phyloP scores from a whole-genome alignment of 37 sponge, comb jelly and placozoan species.

The Petrosia ficiformis region DNA sequence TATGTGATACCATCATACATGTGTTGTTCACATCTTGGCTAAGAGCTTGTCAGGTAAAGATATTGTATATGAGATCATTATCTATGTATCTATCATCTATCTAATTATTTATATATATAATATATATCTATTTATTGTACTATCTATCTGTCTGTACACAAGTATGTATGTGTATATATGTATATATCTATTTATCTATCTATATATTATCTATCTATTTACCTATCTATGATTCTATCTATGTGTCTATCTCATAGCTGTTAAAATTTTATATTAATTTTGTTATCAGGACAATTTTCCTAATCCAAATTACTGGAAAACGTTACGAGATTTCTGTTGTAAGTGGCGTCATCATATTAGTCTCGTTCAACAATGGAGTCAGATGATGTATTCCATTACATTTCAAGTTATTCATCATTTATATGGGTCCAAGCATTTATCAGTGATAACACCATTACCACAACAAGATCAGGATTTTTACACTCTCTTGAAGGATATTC shows the following conservation, averaged over 20 bases:
- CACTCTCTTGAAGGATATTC: slow-evolving; percentile 6
- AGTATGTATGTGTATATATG: not conserved
- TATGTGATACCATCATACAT: slow-evolving; percentile 45
- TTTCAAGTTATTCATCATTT: slow-evolving; percentile 43
- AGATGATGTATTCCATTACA: slow-evolving; percentile 57
- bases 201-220: not conserved
- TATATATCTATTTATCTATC: not conserved
- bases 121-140: not conserved
- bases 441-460: not conserved
- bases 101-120: not conserved
- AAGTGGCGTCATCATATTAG: slow-evolving; percentile 79
- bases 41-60: slow-evolving; percentile 27
- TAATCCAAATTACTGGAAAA: slow-evolving; percentile 77
- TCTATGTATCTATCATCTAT: not conserved
- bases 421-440: slow-evolving; percentile 52
- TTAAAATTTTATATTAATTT: not conserved
- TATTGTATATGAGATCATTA: not conserved
- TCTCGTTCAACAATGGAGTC: slow-evolving; percentile 69
- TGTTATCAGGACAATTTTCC: slow-evolving; percentile 48
- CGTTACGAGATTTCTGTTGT: slow-evolving; percentile 60
- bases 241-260: not conserved
- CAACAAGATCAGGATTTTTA: slow-evolving; percentile 13
- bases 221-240: not conserved
- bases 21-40: slow-evolving; percentile 78
- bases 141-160: not conserved